Percentiles rank a stretch among this genome's conserved stretches.
Conservation (phyloP, 2,113 vertebrate species). For the Acanthochromis polyacanthus region DNA sequence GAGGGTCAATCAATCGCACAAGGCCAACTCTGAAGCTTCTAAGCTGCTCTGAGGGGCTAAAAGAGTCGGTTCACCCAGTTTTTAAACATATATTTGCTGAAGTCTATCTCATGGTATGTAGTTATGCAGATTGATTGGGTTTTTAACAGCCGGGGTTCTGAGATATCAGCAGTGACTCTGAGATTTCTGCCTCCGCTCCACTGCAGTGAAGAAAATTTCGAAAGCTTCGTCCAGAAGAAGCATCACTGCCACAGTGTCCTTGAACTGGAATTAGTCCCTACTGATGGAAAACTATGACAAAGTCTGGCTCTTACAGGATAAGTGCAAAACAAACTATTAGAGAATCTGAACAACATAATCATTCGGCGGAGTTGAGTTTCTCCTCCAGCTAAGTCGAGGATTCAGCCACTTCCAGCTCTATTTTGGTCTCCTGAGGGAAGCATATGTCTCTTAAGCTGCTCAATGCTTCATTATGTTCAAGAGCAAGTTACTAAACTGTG, state of each 20-base stretch:
- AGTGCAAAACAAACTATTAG: not conserved
- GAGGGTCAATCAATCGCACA: conserved; percentile 30
- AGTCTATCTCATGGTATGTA: not conserved
- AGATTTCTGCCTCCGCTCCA: not conserved
- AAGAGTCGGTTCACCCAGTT: conserved; percentile 11
- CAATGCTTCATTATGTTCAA: not conserved
- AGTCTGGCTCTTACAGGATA: not conserved
- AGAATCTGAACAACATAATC: not conserved
- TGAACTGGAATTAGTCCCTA: no score
- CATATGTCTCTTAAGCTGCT: not conserved
- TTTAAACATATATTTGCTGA: not conserved
- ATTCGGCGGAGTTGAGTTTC: not conserved
- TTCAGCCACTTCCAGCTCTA: no score
- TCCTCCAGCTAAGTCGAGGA: not conserved
- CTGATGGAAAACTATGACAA: no score
- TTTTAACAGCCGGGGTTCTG: not conserved
- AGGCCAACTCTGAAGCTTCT: conserved; percentile 6
- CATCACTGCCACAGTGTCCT: no score
- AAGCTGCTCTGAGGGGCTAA: not conserved
- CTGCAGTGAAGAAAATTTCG: not conserved
- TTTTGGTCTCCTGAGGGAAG: not conserved
- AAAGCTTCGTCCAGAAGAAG: no score
- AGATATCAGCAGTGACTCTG: not conserved
- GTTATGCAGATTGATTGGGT: not conserved
- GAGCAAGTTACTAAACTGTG: not conserved